These are phyloP conservation scores for Petroica traversi DNA, from an alignment of 2,113 vertebrate species.

Conservation along the genomic window DNA sequence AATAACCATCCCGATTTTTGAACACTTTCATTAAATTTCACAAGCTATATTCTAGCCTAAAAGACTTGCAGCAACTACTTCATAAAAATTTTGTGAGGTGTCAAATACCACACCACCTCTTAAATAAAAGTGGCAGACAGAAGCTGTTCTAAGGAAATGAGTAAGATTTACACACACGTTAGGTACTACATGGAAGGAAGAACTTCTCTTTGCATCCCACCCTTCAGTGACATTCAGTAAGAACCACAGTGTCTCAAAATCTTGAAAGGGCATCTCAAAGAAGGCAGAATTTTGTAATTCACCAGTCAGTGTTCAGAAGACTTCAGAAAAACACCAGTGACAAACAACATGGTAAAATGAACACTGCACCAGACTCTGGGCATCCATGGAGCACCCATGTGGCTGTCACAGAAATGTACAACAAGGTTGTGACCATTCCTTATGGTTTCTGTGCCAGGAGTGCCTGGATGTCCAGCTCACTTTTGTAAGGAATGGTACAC, in stretches of 20 bases:
- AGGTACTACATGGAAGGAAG: neutral
- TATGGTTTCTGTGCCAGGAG: neutral
- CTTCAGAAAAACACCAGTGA: neutral
- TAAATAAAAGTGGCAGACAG: neutral
- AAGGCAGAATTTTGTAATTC: neutral
- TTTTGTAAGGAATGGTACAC: neutral
- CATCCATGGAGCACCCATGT: fast-evolving
- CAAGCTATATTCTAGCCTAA: neutral
- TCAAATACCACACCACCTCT: constrained; percentile 1
- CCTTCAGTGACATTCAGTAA: neutral
- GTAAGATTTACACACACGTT: neutral
- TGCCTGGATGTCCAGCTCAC: neutral
- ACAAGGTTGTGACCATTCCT: neutral
- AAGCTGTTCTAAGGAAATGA: neutral
- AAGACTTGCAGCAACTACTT: neutral
- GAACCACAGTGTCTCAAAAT: neutral
- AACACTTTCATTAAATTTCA: neutral
- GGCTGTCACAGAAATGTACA: neutral
- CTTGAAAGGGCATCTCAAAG: neutral
- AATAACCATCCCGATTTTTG: neutral
- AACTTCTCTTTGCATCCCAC: neutral
- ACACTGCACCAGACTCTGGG: neutral
- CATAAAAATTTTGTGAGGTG: neutral
- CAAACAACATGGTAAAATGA: neutral
- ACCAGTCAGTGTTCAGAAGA: neutral